Percentiles rank a stretch among this genome's conserved stretches.
Conservation (phyloP, 2,113 vertebrate genomes). For the Lophura nycthemera region DNA sequence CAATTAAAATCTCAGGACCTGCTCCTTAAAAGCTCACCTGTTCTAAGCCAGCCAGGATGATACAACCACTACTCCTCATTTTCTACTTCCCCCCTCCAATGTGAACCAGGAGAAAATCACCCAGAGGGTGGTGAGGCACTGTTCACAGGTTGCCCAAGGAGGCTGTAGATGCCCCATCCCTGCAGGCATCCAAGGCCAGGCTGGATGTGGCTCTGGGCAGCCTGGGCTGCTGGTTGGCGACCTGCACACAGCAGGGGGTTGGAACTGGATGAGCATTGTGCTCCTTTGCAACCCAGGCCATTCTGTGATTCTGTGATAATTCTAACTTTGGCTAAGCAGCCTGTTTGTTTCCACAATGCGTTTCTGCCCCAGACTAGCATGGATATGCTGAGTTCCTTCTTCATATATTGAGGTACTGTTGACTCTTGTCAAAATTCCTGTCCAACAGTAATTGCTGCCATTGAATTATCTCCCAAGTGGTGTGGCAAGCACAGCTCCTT, state of each 20-base stretch:
- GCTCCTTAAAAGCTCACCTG: slow-evolving; percentile 45
- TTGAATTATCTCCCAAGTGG: not conserved
- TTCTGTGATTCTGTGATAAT: too few species aligned
- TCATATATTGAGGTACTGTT: not conserved
- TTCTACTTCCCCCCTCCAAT: not conserved
- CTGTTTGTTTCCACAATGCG: fast-evolving
- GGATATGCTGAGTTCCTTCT: not conserved
- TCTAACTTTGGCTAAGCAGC: not conserved
- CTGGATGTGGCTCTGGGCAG: too few species aligned
- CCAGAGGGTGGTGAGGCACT: too few species aligned
- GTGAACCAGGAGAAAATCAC: not conserved
- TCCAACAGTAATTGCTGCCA: not conserved
- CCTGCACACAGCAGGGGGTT: too few species aligned
- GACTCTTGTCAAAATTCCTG: not conserved
- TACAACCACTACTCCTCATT: not conserved
- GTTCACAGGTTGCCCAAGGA: too few species aligned
- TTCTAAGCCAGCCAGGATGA: not conserved
- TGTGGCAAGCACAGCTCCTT: not conserved
- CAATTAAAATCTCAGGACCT: not conserved
- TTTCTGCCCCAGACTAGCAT: not conserved
- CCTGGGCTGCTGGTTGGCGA: too few species aligned
- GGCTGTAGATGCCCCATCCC: too few species aligned
- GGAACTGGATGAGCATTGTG: too few species aligned
- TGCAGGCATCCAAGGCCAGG: too few species aligned
- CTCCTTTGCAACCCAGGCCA: too few species aligned